Evolutionary conservation across 2,888 invertebrate genomes (phyloP).

Genomic region (Machimus rusticus): DNA sequence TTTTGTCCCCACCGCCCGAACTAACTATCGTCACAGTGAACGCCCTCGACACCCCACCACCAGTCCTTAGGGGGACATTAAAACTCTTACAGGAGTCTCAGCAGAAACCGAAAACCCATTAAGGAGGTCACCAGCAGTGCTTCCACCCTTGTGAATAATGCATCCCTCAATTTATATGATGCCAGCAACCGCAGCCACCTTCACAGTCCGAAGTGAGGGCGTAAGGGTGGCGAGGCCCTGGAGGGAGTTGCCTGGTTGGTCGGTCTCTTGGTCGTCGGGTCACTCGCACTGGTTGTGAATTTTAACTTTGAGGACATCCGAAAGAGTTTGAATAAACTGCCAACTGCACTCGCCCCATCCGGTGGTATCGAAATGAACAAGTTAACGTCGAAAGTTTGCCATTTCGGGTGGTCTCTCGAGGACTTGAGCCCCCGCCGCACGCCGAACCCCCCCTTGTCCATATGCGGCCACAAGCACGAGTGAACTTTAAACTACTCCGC

Average conservation of each 20-base stretch:
- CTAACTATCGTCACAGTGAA: neutral
- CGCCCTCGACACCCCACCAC: neutral
- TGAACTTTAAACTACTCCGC: constrained; percentile 28
- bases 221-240: neutral
- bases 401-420: neutral
- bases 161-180: constrained; percentile 16
- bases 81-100: constrained; percentile 14
- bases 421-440: neutral
- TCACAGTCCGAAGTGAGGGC: neutral
- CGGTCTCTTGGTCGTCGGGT: neutral
- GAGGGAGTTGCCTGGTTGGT: neutral
- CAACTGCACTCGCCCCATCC: constrained; percentile 15
- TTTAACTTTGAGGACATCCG: neutral
- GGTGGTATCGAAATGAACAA: constrained; percentile 32
- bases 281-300: neutral
- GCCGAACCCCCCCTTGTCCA: neutral
- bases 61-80: constrained; percentile 26
- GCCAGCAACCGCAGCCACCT: constrained; percentile 22
- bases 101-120: constrained; percentile 29
- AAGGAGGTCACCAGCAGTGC: constrained; percentile 4
- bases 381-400: constrained; percentile 29
- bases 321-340: constrained; percentile 28
- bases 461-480: constrained; percentile 5
- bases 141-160: constrained; percentile 29
- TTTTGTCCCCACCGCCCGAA: neutral